These are phyloP conservation scores for Huso huso DNA, from an alignment of 2,797 vertebrate species.

Conservation along the genomic window DNA sequence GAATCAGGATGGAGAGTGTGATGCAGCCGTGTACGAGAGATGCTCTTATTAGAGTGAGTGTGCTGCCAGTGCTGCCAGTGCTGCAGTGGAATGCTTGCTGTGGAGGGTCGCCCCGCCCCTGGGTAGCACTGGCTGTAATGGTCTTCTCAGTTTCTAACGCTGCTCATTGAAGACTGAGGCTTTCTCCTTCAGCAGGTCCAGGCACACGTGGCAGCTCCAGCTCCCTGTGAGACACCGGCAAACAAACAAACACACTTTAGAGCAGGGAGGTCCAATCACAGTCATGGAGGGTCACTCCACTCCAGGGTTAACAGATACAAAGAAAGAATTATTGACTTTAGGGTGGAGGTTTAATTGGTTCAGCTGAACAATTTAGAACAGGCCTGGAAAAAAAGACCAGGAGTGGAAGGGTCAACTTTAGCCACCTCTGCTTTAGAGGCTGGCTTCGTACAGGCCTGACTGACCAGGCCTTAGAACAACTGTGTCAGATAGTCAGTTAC, in stretches of 20 bases:
- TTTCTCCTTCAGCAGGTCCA: constrained; percentile 88
- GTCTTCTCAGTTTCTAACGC: constrained; percentile 11
- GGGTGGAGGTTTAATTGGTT: neutral
- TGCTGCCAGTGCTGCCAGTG: too few species aligned
- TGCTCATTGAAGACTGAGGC: constrained; percentile 74
- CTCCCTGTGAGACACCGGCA: constrained; percentile 62
- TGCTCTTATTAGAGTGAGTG: too few species aligned
- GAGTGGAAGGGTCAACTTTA: too few species aligned
- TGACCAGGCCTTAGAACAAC: too few species aligned
- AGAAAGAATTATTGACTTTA: neutral
- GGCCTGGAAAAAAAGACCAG: too few species aligned
- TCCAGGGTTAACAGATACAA: neutral
- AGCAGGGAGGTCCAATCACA: neutral
- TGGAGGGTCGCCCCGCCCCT: too few species aligned
- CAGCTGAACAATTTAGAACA: neutral
- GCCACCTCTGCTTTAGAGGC: too few species aligned
- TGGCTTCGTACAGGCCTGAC: too few species aligned
- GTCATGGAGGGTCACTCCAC: neutral
- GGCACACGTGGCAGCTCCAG: constrained; percentile 97
- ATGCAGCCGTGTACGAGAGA: too few species aligned
- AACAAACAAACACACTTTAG: constrained; percentile 15
- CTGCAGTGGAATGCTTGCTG: too few species aligned
- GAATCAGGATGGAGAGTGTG: too few species aligned
- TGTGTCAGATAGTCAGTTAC: too few species aligned
- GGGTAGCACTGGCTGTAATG: neutral